Percentiles rank a stretch among this genome's conserved stretches.
Evolutionary conservation across 2,113 vertebrate genomes (phyloP).

Genomic region (Orientallactaga bullata): DNA sequence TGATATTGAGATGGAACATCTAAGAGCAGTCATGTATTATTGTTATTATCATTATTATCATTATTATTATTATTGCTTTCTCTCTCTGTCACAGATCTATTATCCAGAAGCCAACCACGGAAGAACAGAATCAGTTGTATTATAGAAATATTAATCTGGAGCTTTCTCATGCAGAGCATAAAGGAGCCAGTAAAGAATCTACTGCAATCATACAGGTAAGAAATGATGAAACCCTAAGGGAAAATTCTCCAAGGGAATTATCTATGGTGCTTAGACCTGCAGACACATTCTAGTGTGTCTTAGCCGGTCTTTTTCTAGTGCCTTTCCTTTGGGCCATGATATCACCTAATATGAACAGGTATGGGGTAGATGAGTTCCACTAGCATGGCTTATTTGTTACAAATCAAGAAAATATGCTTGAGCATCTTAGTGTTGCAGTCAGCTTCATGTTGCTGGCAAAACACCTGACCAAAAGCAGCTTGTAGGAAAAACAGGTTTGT

Average conservation of each 20-base stretch:
- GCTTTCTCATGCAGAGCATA: not conserved
- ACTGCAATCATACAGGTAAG: not conserved
- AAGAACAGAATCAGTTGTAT: not conserved
- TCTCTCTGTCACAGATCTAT: not conserved
- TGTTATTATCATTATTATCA: not conserved
- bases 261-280: not conserved
- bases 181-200: not conserved
- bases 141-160: not conserved
- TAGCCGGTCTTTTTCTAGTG: not conserved
- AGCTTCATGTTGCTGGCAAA: too few species aligned
- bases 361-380: not conserved
- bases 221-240: not conserved
- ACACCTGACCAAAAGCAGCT: too few species aligned
- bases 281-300: not conserved
- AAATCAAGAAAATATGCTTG: not conserved
- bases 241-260: not conserved
- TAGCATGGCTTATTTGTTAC: not conserved
- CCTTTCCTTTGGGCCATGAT: not conserved
- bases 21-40: not conserved
- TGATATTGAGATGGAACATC: not conserved
- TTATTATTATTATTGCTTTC: not conserved
- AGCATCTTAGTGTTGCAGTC: not conserved
- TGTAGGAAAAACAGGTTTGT: too few species aligned
- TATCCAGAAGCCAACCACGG: not conserved
- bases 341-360: not conserved